Percentiles rank a stretch among this genome's conserved stretches.
These are phyloP conservation scores for Upupa epops DNA, from an alignment of 2,113 vertebrate species.

Conservation along the genomic window DNA sequence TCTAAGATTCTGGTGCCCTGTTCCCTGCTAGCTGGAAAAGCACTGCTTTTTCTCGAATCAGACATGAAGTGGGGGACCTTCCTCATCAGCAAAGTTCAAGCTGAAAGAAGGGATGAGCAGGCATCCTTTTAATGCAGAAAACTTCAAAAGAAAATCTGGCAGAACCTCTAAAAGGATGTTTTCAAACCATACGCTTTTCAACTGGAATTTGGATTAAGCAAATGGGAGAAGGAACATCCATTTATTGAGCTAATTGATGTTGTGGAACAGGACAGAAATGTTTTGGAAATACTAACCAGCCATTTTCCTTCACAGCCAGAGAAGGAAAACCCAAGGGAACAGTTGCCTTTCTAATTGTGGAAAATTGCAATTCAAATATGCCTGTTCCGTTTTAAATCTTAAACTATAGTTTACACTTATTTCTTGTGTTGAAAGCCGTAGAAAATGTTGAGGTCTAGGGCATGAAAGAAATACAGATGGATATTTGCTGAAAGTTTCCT, in stretches of 20 bases:
- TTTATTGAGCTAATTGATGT: background rate
- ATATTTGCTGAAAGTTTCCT: background rate
- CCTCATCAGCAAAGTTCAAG: background rate
- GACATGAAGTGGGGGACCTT: background rate
- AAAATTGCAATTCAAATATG: constrained; percentile 28
- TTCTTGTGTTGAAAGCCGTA: constrained; percentile 25
- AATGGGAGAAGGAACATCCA: background rate
- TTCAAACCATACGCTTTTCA: background rate
- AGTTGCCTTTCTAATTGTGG: constrained; percentile 9
- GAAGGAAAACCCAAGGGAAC: constrained; percentile 9
- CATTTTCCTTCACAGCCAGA: constrained; percentile 30
- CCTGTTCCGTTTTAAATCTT: constrained; percentile 32
- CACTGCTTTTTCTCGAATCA: background rate
- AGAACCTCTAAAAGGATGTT: background rate
- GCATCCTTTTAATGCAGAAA: background rate
- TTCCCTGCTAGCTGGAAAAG: background rate
- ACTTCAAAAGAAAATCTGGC: background rate
- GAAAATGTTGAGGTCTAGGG: constrained; percentile 40
- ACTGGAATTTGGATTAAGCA: background rate
- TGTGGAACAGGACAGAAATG: background rate
- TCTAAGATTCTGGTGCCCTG: background rate
- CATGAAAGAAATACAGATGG: background rate
- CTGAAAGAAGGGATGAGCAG: background rate
- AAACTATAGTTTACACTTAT: background rate
- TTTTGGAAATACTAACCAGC: constrained; percentile 19